phyloP scores from a whole-genome alignment of 2,888 invertebrate genomes.

The Pandemis corylana region DNA sequence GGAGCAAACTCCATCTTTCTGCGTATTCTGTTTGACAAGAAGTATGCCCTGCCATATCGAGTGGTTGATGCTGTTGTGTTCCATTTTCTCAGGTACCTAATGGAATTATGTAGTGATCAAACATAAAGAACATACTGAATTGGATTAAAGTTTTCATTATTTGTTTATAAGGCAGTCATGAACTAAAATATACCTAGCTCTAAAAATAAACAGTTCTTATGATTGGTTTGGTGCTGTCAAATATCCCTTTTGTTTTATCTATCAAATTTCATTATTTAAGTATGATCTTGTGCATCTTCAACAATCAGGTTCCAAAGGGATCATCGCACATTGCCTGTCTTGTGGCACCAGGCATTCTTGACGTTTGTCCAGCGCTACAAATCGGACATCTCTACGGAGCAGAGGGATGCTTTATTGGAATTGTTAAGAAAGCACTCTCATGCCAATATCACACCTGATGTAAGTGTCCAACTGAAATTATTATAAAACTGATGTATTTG shows the following conservation, averaged over 20 bases:
- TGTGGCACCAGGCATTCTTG: conserved; percentile 98
- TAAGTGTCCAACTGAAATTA: conserved; percentile 47
- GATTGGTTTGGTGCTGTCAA: too few relatives aligned
- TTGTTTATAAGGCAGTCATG: too few relatives aligned
- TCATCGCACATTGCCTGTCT: conserved; percentile 93
- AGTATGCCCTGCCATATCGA: conserved; percentile 97
- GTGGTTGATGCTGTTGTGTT: conserved; percentile 97
- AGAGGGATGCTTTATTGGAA: conserved; percentile 93
- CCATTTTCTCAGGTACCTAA: conserved; percentile 93
- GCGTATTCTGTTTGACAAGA: conserved; percentile 97
- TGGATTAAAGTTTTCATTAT: too few relatives aligned
- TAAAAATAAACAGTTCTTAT: too few relatives aligned
- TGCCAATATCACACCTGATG: conserved; percentile 89
- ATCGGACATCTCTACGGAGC: conserved; percentile 96
- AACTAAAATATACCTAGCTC: too few relatives aligned
- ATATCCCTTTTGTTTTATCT: too few relatives aligned
- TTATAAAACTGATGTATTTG: too few relatives aligned
- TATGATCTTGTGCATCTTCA: too few relatives aligned
- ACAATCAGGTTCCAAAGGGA: conserved; percentile 91
- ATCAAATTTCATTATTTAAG: too few relatives aligned
- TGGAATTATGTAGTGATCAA: background rate
- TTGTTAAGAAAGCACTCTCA: conserved; percentile 91
- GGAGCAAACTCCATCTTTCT: conserved; percentile 98
- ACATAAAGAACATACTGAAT: background rate
- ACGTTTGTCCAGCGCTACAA: conserved; percentile 98